Evolutionary conservation across 1,140 invertebrate genomes (phyloP).

Genomic region (Achroia grisella): DNA sequence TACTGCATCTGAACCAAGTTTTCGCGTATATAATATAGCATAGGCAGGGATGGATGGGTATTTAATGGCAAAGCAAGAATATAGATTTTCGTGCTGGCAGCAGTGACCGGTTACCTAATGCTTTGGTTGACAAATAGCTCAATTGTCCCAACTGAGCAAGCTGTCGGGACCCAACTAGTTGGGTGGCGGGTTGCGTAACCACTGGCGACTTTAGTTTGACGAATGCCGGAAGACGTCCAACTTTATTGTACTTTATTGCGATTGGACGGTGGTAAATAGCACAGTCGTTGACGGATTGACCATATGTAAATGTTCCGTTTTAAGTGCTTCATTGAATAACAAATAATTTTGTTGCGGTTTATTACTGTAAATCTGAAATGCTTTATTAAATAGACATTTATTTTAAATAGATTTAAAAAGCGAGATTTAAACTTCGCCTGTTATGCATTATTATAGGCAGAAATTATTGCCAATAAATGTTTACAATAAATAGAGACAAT

Average conservation of each 20-base stretch:
- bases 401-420: too few relatives aligned
- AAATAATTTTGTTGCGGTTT: too few relatives aligned
- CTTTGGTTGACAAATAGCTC: conserved; percentile 68
- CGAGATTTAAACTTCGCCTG: too few relatives aligned
- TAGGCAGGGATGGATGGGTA: too few relatives aligned
- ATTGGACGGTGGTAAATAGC: conserved; percentile 34
- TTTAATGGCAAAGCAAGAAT: too few relatives aligned
- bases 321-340: not conserved
- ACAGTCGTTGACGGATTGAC: conserved; percentile 14
- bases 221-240: conserved; percentile 56
- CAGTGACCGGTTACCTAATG: conserved; percentile 49
- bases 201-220: conserved; percentile 29
- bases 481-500: too few relatives aligned
- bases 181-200: conserved; percentile 52
- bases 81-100: conserved; percentile 11
- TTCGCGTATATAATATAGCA: too few relatives aligned
- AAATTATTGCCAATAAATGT: too few relatives aligned
- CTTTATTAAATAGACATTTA: too few relatives aligned
- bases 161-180: conserved; percentile 35
- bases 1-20: conserved; percentile 13
- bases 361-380: too few relatives aligned
- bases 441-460: too few relatives aligned
- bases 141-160: conserved; percentile 51
- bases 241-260: conserved; percentile 53
- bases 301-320: not conserved